A percentile compares a stretch with the other conserved stretches of the same genome.
phyloP scores from a whole-genome alignment of 2,797 vertebrate species.

The Sternarchorhynchus goeldii region DNA sequence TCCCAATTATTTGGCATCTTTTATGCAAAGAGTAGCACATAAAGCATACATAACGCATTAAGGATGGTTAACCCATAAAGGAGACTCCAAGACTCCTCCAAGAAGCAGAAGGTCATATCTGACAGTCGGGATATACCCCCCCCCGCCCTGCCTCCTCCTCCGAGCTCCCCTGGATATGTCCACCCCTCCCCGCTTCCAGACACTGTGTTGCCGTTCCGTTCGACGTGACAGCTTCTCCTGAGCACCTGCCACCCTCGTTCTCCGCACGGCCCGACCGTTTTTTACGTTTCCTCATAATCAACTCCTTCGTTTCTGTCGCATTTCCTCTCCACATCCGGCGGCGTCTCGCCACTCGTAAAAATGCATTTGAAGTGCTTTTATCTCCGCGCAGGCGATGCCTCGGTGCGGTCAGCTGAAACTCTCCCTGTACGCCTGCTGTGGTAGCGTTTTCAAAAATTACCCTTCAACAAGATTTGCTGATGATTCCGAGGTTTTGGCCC shows the following conservation, averaged over 20 bases:
- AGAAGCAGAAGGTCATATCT: conserved; percentile 77
- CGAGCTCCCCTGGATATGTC: conserved; percentile 29
- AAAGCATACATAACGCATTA: conserved; percentile 98
- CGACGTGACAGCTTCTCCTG: not conserved
- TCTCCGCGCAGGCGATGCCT: no score
- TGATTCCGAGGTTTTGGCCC: conserved; percentile 79
- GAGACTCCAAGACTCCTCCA: conserved; percentile 76
- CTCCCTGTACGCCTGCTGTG: conserved; percentile 41
- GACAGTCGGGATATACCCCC: conserved; percentile 67
- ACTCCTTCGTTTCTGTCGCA: not conserved
- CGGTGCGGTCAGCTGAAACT: not conserved
- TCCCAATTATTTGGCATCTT: conserved; percentile 99
- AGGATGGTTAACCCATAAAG: conserved; percentile 90
- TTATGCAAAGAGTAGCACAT: conserved; percentile 98
- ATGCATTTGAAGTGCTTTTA: no score
- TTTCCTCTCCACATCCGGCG: no score
- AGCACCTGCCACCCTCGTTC: not conserved
- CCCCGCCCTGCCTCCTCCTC: conserved; percentile 49
- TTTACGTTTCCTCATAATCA: conserved; percentile 6
- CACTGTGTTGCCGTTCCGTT: not conserved
- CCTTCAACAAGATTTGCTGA: conserved; percentile 60
- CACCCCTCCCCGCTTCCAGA: not conserved
- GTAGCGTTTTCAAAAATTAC: conserved; percentile 31
- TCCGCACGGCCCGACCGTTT: not conserved
- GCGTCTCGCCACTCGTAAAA: no score